Base-by-base conservation (phyloP, 2,797 vertebrate genomes). In the Halcyon leucocephala region DNA sequence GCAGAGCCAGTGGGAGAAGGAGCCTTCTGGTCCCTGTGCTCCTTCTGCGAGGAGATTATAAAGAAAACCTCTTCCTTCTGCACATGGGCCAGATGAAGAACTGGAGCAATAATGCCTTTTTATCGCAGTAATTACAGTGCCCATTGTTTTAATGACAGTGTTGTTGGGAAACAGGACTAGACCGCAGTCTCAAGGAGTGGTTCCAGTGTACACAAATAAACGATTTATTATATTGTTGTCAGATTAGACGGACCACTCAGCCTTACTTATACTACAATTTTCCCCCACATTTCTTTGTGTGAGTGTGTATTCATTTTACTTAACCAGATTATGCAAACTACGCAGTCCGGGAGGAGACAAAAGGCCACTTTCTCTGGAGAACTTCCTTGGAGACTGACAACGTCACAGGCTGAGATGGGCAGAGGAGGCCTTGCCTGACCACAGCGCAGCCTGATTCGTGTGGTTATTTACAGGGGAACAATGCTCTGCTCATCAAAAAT, bases 81-180 rank as follows among this genome's bases (percentile, higher is more conserved):
- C 95, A 91, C 89, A 93, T 66, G 84, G 86, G 90, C 83, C 97
- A 97, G 94, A 96, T 93, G 96, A 97, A 93, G 96, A 89, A 89
- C 67, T 84, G 81, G 80, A 74, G 94, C 70, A 93, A 95, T 92
- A 97, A 97, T 90, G 93, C 85, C 94, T 88, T 96, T 96, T 93
- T 96, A 97, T 97, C 97, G 92, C 90, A 95, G 84, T 95, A 95
- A 97, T 97, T 97, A 96, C 91, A 94, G 94, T 86, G 73, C 29
- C 93, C 70, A 94, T 97, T 97, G 96, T 97, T 96, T 96, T 97
- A 97, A 94, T 96, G 96, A 96, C 97, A 95, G 77, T n/a, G 92
- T 76, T 95, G 94, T 97, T 97, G 96, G 95, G 97, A 97, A 97
- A 94, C 91, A 79, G 92, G 86, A 91, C 72, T 62, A 89, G 62